phyloP scores from a whole-genome alignment of 2,113 vertebrate genomes.

The Tachysurus vachellii region DNA sequence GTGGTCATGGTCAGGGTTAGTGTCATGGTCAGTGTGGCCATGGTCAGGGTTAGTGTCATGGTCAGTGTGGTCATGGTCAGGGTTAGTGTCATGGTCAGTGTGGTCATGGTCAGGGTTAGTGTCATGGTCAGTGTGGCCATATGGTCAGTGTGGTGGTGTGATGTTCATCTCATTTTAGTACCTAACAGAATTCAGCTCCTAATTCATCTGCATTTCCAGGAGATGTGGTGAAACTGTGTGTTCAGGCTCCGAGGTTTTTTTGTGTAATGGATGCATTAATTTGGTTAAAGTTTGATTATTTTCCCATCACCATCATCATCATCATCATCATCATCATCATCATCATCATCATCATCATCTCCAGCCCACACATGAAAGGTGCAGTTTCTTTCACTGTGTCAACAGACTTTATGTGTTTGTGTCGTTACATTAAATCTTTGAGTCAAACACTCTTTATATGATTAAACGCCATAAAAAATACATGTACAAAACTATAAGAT shows the following conservation, averaged over 20 bases:
- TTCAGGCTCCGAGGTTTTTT: not conserved
- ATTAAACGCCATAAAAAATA: conserved; percentile 82
- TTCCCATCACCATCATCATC: not conserved
- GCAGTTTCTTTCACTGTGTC: not conserved
- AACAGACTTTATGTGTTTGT: not conserved
- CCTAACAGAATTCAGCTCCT: not conserved
- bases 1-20: no score
- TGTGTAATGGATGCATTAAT: not conserved
- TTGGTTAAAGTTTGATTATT: not conserved
- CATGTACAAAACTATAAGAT: conserved; percentile 86
- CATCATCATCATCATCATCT: not conserved
- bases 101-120: no score
- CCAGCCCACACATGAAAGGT: not conserved
- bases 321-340: not conserved
- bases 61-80: no score
- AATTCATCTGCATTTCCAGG: not conserved
- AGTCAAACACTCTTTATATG: not conserved
- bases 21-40: no score
- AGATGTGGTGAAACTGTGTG: not conserved
- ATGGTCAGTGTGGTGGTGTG: no score
- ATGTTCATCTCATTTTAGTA: not conserved
- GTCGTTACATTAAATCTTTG: not conserved
- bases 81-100: no score
- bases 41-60: no score
- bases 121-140: no score